These are phyloP conservation scores for Cosmia trapezina DNA, from an alignment of 2,888 invertebrate species.

Conservation along the genomic window DNA sequence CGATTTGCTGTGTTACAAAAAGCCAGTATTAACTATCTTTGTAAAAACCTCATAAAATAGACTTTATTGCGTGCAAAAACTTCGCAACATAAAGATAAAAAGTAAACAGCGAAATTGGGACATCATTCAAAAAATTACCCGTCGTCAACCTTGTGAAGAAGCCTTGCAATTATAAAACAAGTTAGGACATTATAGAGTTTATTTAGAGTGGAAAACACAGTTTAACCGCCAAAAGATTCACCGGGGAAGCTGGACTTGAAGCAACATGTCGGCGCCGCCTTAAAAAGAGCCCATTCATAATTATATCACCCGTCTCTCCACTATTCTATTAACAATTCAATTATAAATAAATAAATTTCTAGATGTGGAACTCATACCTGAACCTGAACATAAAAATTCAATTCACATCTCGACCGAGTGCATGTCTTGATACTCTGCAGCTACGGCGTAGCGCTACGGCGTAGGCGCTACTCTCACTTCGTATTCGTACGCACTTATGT, in stretches of 20 bases:
- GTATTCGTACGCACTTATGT: neutral
- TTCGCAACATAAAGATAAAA: slow-evolving; percentile 56
- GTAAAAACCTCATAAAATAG: slow-evolving; percentile 25
- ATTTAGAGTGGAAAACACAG: no score
- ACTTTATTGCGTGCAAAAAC: slow-evolving; percentile 46
- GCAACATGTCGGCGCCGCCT: no score
- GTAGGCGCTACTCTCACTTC: neutral
- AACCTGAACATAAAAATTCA: neutral
- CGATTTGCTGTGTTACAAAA: neutral
- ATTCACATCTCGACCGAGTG: neutral
- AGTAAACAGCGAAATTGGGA: slow-evolving; percentile 66
- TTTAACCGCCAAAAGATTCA: no score
- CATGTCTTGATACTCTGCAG: neutral
- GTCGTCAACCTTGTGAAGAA: slow-evolving; percentile 76
- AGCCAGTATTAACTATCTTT: neutral
- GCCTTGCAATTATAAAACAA: slow-evolving; percentile 62
- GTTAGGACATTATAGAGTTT: slow-evolving; percentile 19
- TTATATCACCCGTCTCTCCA: no score
- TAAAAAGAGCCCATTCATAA: no score
- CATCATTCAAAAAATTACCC: slow-evolving; percentile 74
- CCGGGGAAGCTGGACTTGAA: no score
- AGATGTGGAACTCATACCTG: no score
- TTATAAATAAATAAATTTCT: no score
- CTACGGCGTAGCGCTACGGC: slow-evolving; percentile 6
- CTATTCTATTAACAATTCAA: no score